phyloP scores from a whole-genome alignment of 2,797 vertebrate genomes.

The Cuculus canorus region DNA sequence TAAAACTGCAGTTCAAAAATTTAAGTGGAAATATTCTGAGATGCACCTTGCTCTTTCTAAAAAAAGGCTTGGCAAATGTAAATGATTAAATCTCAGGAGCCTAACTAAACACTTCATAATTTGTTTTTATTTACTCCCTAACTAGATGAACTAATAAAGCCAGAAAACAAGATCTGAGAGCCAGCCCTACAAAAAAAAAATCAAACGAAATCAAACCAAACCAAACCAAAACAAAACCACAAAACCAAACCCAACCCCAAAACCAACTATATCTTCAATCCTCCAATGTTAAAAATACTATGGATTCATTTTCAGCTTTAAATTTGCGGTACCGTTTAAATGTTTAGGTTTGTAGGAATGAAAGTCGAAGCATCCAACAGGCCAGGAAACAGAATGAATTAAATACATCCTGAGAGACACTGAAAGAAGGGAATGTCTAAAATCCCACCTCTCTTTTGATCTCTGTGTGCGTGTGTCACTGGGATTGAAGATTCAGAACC shows the following conservation, averaged over 20 bases:
- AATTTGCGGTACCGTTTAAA: not conserved
- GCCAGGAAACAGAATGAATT: not conserved
- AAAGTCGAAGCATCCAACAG: not conserved
- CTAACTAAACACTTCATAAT: not conserved
- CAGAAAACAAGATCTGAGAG: not conserved
- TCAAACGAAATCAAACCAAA: no score
- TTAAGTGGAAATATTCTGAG: not conserved
- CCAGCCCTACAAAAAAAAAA: not conserved
- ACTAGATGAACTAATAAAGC: not conserved
- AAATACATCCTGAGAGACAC: not conserved
- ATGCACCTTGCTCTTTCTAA: not conserved
- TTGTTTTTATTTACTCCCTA: not conserved
- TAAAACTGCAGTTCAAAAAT: not conserved
- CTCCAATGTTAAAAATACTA: not conserved
- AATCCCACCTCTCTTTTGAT: not conserved
- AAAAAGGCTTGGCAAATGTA: not conserved
- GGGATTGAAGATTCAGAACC: not conserved
- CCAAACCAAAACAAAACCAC: no score
- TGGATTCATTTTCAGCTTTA: not conserved
- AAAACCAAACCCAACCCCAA: rapidly evolving
- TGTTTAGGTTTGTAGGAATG: not conserved
- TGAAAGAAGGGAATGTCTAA: not conserved
- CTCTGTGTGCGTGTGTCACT: not conserved
- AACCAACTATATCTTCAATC: not conserved
- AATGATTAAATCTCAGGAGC: not conserved